phyloP scores from a whole-genome alignment of 1,140 invertebrate species.

The Cydia splendana region DNA sequence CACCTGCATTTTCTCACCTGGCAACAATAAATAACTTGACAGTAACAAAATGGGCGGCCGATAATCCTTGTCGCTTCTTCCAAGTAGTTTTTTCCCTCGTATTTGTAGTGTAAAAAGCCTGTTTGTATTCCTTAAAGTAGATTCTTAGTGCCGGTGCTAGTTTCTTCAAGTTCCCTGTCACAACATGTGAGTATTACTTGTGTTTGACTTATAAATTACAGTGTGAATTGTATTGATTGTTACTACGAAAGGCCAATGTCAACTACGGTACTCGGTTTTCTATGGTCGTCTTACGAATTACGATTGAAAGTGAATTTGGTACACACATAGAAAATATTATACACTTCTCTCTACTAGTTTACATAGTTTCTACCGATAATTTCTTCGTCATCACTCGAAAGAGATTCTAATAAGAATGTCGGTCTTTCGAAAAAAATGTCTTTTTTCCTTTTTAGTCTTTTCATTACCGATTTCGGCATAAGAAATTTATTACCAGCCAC shows the following conservation, averaged over 20 bases:
- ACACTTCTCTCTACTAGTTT: not conserved
- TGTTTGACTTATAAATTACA: constrained; percentile 42
- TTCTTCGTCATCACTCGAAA: not conserved
- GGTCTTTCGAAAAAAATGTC: not conserved
- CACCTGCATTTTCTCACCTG: constrained; percentile 19
- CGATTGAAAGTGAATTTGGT: constrained; percentile 14
- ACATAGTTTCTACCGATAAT: not conserved
- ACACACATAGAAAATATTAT: constrained; percentile 1
- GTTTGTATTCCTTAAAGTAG: constrained; percentile 37
- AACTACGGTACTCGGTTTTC: constrained; percentile 35
- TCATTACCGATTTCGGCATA: too few relatives aligned
- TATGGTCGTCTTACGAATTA: constrained; percentile 3
- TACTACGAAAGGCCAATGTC: constrained; percentile 67
- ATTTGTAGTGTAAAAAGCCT: constrained; percentile 44
- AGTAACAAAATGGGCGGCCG: constrained; percentile 61
- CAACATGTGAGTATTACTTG: constrained; percentile 47
- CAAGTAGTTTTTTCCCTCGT: constrained; percentile 46
- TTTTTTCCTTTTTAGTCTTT: not conserved
- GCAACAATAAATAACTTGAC: constrained; percentile 42
- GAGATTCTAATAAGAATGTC: not conserved
- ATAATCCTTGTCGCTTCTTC: constrained; percentile 44
- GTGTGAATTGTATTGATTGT: constrained; percentile 64
- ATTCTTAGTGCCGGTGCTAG: constrained; percentile 50
- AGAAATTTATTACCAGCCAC: not conserved
- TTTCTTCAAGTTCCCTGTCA: constrained; percentile 46